A percentile compares a stretch with the other conserved stretches of the same genome.
Evolutionary conservation across 2,797 vertebrate genomes (phyloP).

Genomic region (Gallirallus australis): DNA sequence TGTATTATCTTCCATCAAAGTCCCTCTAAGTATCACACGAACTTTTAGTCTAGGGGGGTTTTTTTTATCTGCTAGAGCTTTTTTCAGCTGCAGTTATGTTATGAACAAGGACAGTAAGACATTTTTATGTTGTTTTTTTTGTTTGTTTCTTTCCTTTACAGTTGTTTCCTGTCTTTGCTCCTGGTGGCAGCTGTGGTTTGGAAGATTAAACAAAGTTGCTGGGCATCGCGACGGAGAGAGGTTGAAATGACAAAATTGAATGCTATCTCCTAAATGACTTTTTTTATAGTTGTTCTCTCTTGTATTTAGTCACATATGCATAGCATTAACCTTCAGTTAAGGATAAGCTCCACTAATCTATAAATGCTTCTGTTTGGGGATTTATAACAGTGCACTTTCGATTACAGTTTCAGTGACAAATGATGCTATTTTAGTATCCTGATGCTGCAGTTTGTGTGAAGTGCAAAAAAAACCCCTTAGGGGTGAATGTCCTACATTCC

Average conservation of each 20-base stretch:
- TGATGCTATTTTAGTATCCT: not conserved
- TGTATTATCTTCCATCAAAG: not conserved
- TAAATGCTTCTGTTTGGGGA: not conserved
- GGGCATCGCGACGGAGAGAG: slow-evolving; percentile 96
- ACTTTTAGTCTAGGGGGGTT: not conserved
- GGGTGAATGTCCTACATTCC: not conserved
- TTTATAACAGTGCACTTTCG: not conserved
- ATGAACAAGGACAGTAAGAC: not conserved
- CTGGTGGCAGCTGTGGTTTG: slow-evolving; percentile 98
- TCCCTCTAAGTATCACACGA: not conserved
- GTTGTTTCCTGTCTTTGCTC: slow-evolving; percentile 97
- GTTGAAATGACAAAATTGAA: slow-evolving; percentile 72
- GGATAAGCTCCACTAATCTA: slow-evolving; percentile 1
- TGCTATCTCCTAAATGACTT: not conserved
- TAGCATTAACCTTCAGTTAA: slow-evolving; percentile 14
- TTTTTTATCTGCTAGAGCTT: not conserved
- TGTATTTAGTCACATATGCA: not conserved
- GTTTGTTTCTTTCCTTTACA: slow-evolving; percentile 64
- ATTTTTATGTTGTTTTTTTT: not conserved
- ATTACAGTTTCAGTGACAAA: slow-evolving; percentile 4
- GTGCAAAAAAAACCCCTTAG: not conserved
- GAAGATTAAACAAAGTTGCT: slow-evolving; percentile 99
- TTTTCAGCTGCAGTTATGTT: not conserved
- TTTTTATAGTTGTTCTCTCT: not conserved
- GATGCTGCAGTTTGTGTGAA: slow-evolving; percentile 1